Percentiles rank a stretch among this genome's conserved stretches.
Conservation (phyloP, 2,888 invertebrate species). For the Brachylomia viminalis region DNA sequence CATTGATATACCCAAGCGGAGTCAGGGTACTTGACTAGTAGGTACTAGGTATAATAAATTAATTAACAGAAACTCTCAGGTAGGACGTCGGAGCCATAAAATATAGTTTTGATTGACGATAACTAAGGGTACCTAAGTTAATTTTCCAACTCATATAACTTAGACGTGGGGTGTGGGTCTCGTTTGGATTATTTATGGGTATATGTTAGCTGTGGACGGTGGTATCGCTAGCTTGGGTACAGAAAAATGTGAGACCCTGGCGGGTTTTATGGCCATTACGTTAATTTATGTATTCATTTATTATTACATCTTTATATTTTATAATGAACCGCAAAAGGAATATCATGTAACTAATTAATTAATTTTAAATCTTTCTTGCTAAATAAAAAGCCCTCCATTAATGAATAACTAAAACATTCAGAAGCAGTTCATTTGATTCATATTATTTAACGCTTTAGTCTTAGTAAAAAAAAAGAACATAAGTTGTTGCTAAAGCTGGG, state of each 20-base stretch:
- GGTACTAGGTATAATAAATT: conserved; percentile 14
- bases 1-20: background rate
- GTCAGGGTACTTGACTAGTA: background rate
- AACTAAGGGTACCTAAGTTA: conserved; percentile 16
- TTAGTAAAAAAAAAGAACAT: background rate
- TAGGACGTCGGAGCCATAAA: conserved; percentile 23
- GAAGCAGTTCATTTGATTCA: background rate
- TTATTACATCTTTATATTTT: background rate
- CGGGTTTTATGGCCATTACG: no score
- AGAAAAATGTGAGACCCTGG: no score
- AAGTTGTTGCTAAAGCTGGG: background rate
- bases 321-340: background rate
- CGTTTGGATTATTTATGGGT: conserved; percentile 15
- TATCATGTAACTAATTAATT: background rate
- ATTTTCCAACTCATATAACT: conserved; percentile 33
- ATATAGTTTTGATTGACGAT: conserved; percentile 47
- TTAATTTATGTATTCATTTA: no score
- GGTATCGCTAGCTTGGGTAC: background rate
- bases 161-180: background rate
- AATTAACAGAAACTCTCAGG: conserved; percentile 39
- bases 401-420: background rate
- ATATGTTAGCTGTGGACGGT: background rate
- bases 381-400: no score
- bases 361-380: background rate
- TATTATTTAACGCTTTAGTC: background rate